Conservation (phyloP, 2,797 vertebrate species). For the Cyclura pinguis region DNA sequence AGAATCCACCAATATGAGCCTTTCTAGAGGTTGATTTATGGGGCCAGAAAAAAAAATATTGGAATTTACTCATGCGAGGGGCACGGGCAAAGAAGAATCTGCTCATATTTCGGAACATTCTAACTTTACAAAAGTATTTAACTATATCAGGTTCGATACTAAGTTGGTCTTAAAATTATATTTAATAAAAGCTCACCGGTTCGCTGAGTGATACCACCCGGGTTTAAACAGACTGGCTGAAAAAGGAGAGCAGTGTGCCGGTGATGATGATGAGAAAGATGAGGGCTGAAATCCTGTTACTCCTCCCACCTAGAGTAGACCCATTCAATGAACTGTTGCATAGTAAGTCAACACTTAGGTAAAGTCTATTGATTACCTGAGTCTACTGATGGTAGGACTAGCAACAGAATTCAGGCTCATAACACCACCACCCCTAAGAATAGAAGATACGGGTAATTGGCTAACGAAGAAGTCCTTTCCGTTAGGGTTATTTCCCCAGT, state of each 20-base stretch:
- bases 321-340: too few species aligned
- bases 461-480: constrained; percentile 45
- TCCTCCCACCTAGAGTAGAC: too few species aligned
- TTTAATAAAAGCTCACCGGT: constrained; percentile 69
- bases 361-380: too few species aligned
- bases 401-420: too few species aligned
- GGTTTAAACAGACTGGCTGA: constrained; percentile 48
- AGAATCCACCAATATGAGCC: not conserved
- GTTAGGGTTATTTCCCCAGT: constrained; percentile 55
- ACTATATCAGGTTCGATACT: constrained; percentile 54
- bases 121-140: constrained; percentile 33
- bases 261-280: not conserved
- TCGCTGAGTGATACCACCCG: constrained; percentile 63
- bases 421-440: too few species aligned
- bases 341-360: too few species aligned
- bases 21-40: not conserved
- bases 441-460: constrained; percentile 4
- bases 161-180: constrained; percentile 57
- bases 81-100: not conserved
- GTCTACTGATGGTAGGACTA: too few species aligned
- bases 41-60: not conserved
- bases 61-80: not conserved
- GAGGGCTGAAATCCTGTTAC: too few species aligned
- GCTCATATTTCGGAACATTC: constrained; percentile 26
- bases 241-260: constrained; percentile 43